phyloP scores from a whole-genome alignment of 2,888 invertebrate species.

The Drosophila putrida region DNA sequence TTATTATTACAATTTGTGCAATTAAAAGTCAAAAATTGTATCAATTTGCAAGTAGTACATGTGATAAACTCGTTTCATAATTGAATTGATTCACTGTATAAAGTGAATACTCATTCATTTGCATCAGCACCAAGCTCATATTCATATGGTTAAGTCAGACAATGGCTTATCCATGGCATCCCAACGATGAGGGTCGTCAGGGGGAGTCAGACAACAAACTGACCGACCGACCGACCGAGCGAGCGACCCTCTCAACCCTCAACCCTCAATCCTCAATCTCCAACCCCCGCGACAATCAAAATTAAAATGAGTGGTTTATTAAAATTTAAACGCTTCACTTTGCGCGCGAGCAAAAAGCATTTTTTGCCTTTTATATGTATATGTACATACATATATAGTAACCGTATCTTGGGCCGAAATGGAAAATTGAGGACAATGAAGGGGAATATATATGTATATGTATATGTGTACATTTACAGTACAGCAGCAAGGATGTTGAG shows the following conservation, averaged over 20 bases:
- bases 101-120: constrained; percentile 22
- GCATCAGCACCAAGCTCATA: constrained; percentile 13
- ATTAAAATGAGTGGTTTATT: constrained; percentile 84
- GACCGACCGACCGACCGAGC: neutral
- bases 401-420: too few relatives aligned
- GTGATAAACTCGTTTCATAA: constrained; percentile 7
- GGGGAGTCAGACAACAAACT: neutral
- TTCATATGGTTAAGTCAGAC: constrained; percentile 21
- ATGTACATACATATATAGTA: neutral
- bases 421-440: neutral
- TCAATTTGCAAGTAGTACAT: neutral
- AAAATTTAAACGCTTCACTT: constrained; percentile 82
- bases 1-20: neutral
- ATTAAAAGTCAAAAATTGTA: neutral
- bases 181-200: neutral
- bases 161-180: constrained; percentile 18
- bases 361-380: constrained; percentile 20
- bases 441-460: constrained; percentile 5
- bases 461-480: neutral
- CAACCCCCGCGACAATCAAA: constrained; percentile 72
- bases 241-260: neutral
- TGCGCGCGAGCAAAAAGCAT: constrained; percentile 64
- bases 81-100: neutral
- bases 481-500: neutral
- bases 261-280: neutral